Percentiles rank a stretch among this genome's conserved stretches.
These are phyloP conservation scores for Drosophila peninsularis DNA, from an alignment of 2,888 invertebrate genomes.

Conservation along the genomic window DNA sequence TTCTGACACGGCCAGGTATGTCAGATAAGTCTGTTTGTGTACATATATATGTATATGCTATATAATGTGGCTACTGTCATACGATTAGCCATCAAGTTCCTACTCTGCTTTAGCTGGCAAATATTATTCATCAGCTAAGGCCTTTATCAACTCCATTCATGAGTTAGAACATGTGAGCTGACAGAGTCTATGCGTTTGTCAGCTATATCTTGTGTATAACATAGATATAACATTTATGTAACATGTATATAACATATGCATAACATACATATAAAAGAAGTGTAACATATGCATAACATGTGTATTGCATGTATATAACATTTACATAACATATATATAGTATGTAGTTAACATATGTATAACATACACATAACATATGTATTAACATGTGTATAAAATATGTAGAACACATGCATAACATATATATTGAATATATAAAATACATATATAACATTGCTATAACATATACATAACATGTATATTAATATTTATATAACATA, in stretches of 20 bases:
- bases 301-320: neutral
- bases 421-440: too few species aligned
- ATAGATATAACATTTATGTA: neutral
- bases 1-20: neutral
- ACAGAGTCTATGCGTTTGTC: neutral
- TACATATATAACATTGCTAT: too few species aligned
- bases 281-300: neutral
- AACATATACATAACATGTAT: too few species aligned
- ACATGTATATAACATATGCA: neutral
- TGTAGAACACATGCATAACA: too few species aligned
- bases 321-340: neutral
- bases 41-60: neutral
- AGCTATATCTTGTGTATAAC: too few species aligned
- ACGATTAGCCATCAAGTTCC: neutral
- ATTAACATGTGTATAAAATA: neutral
- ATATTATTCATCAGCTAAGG: constrained; percentile 28
- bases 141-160: constrained; percentile 28
- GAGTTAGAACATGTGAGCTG: neutral
- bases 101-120: too few species aligned
- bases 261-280: too few species aligned
- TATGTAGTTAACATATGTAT: neutral
- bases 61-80: neutral
- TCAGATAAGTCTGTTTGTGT: neutral
- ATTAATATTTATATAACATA: neutral
- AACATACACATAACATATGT: neutral